These are phyloP conservation scores for Catharus bicknelli DNA, from an alignment of 2,113 vertebrate species.

Conservation along the genomic window DNA sequence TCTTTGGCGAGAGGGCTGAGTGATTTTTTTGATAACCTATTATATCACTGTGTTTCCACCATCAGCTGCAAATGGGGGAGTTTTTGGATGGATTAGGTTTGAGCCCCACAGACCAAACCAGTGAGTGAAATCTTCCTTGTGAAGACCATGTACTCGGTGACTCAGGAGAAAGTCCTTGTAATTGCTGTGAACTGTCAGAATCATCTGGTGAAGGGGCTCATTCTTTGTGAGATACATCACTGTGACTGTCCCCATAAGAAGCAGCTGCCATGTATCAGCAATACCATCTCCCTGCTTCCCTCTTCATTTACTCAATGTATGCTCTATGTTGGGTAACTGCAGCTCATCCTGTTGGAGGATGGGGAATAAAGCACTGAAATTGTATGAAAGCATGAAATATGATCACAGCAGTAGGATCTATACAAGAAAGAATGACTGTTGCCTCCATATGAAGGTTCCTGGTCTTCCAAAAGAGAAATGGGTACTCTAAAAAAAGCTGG, in stretches of 20 bases:
- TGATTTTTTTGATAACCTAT: background rate
- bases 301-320: fast-evolving
- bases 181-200: background rate
- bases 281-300: background rate
- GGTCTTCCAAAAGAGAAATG: background rate
- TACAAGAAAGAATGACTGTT: background rate
- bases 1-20: background rate
- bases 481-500: background rate
- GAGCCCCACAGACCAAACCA: background rate
- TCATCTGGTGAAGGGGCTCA: background rate
- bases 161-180: background rate
- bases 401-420: background rate
- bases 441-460: background rate
- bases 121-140: background rate
- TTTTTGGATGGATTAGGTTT: background rate
- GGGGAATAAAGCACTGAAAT: background rate
- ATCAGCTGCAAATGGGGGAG: background rate
- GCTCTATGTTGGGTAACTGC: fast-evolving
- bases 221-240: background rate
- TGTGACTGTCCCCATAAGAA: too few relatives aligned
- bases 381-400: background rate
- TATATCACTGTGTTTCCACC: background rate
- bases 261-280: background rate
- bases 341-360: background rate
- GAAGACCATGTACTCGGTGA: background rate